Conservation (phyloP, 2,888 invertebrate species). For the Calameuta pallipes region DNA sequence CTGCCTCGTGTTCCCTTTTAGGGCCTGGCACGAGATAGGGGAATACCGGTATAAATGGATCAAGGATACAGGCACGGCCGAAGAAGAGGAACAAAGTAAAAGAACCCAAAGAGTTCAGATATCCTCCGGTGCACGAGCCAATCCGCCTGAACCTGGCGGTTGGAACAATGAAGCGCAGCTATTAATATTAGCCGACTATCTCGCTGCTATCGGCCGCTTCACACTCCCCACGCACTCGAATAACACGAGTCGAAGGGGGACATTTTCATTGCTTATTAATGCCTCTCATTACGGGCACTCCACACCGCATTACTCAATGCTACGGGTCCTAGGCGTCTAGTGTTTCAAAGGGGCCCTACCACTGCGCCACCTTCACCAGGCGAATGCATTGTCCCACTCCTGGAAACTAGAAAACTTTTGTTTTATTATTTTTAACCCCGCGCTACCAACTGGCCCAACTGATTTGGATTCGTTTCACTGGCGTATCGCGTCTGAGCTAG, state of each 20-base stretch:
- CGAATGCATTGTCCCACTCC: background rate
- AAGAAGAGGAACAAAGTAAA: background rate
- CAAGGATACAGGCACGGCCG: background rate
- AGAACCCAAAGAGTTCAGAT: background rate
- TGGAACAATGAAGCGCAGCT: slow-evolving; percentile 53
- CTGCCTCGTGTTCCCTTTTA: background rate
- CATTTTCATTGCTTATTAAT: slow-evolving; percentile 64
- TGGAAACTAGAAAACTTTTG: slow-evolving; percentile 2
- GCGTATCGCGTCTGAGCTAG: background rate
- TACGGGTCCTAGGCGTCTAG: slow-evolving; percentile 52
- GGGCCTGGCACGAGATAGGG: background rate
- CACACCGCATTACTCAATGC: slow-evolving; percentile 62
- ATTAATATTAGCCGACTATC: slow-evolving; percentile 59
- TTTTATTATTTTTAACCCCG: background rate
- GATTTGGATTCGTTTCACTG: background rate
- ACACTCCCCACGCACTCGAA: slow-evolving; percentile 58
- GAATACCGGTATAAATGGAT: background rate
- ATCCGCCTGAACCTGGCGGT: background rate
- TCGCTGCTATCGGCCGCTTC: slow-evolving; percentile 56
- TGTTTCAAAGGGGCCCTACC: slow-evolving; percentile 51
- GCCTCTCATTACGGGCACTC: slow-evolving; percentile 60
- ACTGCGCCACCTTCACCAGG: background rate
- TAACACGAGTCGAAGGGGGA: slow-evolving; percentile 58
- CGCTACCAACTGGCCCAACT: background rate
- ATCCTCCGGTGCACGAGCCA: background rate